Evolutionary conservation across 2,888 invertebrate genomes (phyloP).

Genomic region (Habrosyne pyritoides): DNA sequence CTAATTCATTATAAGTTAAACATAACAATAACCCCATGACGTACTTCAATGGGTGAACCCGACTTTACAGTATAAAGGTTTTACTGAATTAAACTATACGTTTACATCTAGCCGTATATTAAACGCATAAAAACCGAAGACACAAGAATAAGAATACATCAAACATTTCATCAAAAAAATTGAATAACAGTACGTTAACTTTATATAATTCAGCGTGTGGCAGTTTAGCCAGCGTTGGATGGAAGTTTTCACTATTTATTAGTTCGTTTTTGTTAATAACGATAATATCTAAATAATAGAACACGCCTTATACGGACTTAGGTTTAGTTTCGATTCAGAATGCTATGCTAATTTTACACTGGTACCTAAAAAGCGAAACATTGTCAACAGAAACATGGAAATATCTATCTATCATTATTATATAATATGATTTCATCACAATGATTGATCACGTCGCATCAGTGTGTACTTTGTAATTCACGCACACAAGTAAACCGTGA

Average conservation of each 20-base stretch:
- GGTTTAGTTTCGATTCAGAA: no score
- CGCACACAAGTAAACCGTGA: neutral
- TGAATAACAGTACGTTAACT: neutral
- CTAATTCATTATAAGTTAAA: neutral
- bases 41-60: neutral
- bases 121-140: neutral
- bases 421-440: neutral
- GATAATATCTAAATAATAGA: no score
- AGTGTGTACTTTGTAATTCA: neutral
- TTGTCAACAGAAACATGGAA: no score
- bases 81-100: neutral
- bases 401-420: no score
- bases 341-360: no score
- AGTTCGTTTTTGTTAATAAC: no score
- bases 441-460: neutral
- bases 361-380: no score
- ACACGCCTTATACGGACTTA: no score
- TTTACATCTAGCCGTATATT: neutral
- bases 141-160: neutral
- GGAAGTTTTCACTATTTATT: no score
- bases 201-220: neutral
- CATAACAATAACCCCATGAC: no score
- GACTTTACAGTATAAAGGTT: constrained; percentile 3
- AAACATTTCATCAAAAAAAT: neutral
- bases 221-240: no score